Evolutionary conservation across 1,140 invertebrate genomes (phyloP).

Genomic region (Archivesica marissinica): DNA sequence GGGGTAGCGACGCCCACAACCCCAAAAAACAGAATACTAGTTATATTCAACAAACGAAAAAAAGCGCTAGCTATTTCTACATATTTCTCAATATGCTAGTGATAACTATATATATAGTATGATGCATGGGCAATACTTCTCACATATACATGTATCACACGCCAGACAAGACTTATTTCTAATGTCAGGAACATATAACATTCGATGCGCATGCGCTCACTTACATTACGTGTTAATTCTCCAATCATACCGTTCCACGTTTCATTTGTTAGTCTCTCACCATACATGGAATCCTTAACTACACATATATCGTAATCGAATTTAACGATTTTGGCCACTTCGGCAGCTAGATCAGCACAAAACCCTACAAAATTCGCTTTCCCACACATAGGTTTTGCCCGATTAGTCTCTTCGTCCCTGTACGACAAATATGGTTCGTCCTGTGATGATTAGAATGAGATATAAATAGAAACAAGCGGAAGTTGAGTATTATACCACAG

Average conservation of each 20-base stretch:
- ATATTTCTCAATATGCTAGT: background rate
- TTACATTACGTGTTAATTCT: constrained; percentile 93
- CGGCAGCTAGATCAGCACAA: constrained; percentile 78
- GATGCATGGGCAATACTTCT: constrained; percentile 6
- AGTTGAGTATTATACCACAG: too few species aligned
- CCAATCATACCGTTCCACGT: constrained; percentile 86
- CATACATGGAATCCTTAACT: constrained; percentile 97
- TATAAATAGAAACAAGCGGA: constrained; percentile 16
- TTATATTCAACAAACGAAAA: background rate
- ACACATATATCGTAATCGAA: constrained; percentile 95
- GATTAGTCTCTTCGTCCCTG: constrained; percentile 42
- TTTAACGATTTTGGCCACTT: constrained; percentile 67
- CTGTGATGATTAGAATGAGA: constrained; percentile 34
- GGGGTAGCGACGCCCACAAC: too few species aligned
- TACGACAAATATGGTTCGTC: constrained; percentile 68
- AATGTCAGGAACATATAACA: constrained; percentile 14
- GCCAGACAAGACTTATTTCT: constrained; percentile 18
- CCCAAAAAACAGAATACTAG: background rate
- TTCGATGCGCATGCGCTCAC: constrained; percentile 69
- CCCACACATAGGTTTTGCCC: constrained; percentile 49
- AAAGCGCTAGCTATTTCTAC: constrained; percentile 38
- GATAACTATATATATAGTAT: background rate
- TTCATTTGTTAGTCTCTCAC: constrained; percentile 91
- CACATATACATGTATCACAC: constrained; percentile 20
- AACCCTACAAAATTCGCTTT: constrained; percentile 77